Conservation (phyloP, 2,797 vertebrate species). For the Poeciliopsis paucimaculata region DNA sequence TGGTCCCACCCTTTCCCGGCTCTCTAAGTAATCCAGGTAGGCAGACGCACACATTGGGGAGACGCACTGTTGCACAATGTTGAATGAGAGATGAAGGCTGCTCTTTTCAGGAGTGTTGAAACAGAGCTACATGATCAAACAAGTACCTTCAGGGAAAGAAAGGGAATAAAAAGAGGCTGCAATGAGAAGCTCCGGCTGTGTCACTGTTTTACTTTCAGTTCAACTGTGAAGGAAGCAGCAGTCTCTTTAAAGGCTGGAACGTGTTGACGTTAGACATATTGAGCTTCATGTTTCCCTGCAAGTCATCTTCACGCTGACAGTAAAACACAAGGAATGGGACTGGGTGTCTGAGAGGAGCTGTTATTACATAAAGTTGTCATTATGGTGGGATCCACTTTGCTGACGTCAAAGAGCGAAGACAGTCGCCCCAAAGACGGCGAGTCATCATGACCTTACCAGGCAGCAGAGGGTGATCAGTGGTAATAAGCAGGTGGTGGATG, state of each 20-base stretch:
- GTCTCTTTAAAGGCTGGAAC: slow-evolving; percentile 13
- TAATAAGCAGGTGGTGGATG: slow-evolving; percentile 50
- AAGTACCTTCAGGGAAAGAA: slow-evolving; percentile 24
- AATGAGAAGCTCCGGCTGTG: slow-evolving; percentile 10
- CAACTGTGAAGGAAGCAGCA: slow-evolving; percentile 18
- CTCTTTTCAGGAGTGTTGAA: slow-evolving; percentile 36
- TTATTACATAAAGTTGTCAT: slow-evolving; percentile 61
- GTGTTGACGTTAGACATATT: slow-evolving; percentile 19
- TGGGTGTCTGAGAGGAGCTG: slow-evolving; percentile 16
- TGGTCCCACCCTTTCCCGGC: slow-evolving; percentile 43
- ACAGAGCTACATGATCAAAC: slow-evolving; percentile 57
- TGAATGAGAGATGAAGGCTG: slow-evolving; percentile 38
- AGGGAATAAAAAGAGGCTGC: slow-evolving; percentile 12
- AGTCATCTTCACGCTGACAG: slow-evolving; percentile 37
- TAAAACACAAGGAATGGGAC: slow-evolving; percentile 26
- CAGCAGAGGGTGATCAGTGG: slow-evolving; percentile 28
- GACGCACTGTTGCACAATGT: slow-evolving; percentile 7
- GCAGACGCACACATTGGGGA: slow-evolving; percentile 23
- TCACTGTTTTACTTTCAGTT: slow-evolving; percentile 53
- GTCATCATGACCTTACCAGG: slow-evolving; percentile 65
- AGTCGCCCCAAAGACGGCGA: slow-evolving; percentile 36
- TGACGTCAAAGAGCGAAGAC: slow-evolving; percentile 39
- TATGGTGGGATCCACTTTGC: slow-evolving; percentile 35
- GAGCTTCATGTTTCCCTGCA: slow-evolving; percentile 26
- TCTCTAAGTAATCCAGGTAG: slow-evolving; percentile 63